Base-by-base conservation (phyloP, 30 jellyfish, hydroid and myxozoan genomes). In the Mastigias papua region DNA sequence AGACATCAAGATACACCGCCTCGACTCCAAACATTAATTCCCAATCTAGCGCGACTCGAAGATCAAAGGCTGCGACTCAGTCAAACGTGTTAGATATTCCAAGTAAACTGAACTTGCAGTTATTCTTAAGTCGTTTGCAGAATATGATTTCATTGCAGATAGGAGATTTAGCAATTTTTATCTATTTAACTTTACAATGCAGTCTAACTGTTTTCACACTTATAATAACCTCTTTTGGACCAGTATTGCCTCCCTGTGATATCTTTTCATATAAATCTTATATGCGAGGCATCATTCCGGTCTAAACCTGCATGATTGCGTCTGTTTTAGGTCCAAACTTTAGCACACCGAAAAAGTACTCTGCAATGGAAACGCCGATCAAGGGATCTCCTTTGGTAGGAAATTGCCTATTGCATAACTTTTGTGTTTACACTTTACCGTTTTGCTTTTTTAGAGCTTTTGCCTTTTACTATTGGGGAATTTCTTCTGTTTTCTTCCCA, bases 371-470 rank as follows among this genome's bases (percentile, higher is more conserved):
- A n/a, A 76, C 86, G 27, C 93, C 62, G 17, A 27, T 68, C 17
- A 75, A 68, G 30, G 93, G 73, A 26, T 73, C 86, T 0, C 93
- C 93, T 17, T 48, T 84, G 86, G 93, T 84, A 57, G 2, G 93
- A n/a, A n/a, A n/a, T n/a, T n/a, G n/a, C n/a, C n/a, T n/a, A n/a
- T n/a, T n/a, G n/a, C n/a, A n/a, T n/a, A n/a, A n/a, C n/a, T n/a
- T n/a, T n/a, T n/a, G n/a, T n/a, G n/a, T n/a, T n/a, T n/a, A n/a
- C n/a, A n/a, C n/a, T n/a, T n/a, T n/a, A n/a, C n/a, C n/a, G n/a
- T n/a, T n/a, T n/a, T n/a, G n/a, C n/a, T n/a, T n/a, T n/a, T n/a
- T n/a, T n/a, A n/a, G n/a, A n/a, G n/a, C n/a, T n/a, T 61, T 26
- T 61, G 33, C 22, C 33, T 61, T 61, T 61, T 20, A 20, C 7